These are phyloP conservation scores for Aphelinus atriplicis DNA, from an alignment of 1,140 invertebrate species.

Conservation along the genomic window DNA sequence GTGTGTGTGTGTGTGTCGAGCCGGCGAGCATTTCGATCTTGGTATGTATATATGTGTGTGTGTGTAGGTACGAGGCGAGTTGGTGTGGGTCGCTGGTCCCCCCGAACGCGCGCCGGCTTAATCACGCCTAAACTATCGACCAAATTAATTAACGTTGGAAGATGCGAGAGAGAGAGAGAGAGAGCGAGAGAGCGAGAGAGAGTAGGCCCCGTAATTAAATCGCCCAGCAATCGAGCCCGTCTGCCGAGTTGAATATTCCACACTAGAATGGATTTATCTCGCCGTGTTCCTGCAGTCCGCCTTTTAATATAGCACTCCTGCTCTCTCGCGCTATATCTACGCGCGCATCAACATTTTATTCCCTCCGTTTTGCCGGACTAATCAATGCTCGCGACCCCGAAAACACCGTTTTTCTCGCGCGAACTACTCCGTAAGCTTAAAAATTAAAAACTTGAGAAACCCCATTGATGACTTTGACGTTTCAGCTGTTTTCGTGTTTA, in stretches of 20 bases:
- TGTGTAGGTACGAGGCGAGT: not conserved
- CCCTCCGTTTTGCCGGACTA: no score
- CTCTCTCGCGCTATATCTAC: no score
- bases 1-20: no score
- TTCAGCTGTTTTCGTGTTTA: no score
- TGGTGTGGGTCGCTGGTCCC: not conserved
- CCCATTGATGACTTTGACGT: no score
- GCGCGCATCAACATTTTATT: no score
- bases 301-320: not conserved
- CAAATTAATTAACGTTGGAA: conserved; percentile 56
- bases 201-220: conserved; percentile 54
- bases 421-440: no score
- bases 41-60: not conserved
- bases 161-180: conserved; percentile 23
- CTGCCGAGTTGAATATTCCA: conserved; percentile 56
- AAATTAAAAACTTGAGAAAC: no score
- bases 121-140: conserved; percentile 53
- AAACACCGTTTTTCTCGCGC: no score
- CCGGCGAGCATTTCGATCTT: conserved; percentile 19
- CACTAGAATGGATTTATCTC: conserved; percentile 31
- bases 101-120: conserved; percentile 41
- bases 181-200: not conserved
- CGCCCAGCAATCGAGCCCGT: conserved; percentile 50
- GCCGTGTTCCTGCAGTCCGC: not conserved
- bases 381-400: no score